Evolutionary conservation across 2,113 vertebrate species (phyloP).

Genomic region (Galeopterus variegatus): DNA sequence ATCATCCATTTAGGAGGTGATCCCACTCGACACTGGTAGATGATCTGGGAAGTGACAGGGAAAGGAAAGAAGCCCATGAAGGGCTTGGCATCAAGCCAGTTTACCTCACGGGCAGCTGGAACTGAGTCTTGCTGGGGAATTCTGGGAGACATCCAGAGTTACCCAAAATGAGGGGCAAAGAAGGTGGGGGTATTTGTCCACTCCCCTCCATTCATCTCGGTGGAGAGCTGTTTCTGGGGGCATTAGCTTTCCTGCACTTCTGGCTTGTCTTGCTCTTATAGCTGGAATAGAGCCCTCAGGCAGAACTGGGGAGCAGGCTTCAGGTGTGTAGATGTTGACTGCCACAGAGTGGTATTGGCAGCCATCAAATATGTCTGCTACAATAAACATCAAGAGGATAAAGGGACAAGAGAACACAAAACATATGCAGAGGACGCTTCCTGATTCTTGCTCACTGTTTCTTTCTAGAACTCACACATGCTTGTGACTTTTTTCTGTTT

Average conservation of each 20-base stretch:
- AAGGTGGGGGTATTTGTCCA: neutral
- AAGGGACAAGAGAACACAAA: neutral
- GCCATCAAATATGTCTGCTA: neutral
- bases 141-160: neutral
- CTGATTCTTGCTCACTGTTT: neutral
- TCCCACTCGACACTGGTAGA: neutral
- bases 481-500: neutral
- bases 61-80: neutral
- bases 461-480: neutral
- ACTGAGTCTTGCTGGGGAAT: neutral
- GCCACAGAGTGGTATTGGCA: accelerated
- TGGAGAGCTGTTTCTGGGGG: neutral
- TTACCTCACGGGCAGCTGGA: neutral
- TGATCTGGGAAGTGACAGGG: neutral
- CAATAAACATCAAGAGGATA: neutral
- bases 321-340: neutral
- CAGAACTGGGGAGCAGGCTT: neutral
- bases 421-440: neutral
- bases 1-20: neutral
- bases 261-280: neutral
- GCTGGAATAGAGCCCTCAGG: neutral
- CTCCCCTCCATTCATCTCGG: neutral
- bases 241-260: neutral
- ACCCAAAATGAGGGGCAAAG: neutral
- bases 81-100: neutral